Base-by-base conservation (phyloP, 2,888 invertebrate genomes). In the Leucania comma region DNA sequence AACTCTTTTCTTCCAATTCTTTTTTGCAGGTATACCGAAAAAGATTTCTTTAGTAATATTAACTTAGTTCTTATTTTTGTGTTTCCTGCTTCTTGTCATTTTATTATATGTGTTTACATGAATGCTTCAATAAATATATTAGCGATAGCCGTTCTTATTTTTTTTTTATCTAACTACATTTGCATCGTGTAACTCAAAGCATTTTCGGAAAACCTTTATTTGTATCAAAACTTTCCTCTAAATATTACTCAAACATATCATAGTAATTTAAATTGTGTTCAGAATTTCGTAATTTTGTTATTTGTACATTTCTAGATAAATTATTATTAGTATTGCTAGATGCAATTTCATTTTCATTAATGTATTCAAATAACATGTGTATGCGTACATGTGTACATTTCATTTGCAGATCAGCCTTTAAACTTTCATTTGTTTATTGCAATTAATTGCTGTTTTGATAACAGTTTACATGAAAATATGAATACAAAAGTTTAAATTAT, bases 401-500 rank as follows among this genome's bases (percentile, higher is more conserved):
- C 2, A 60, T 50, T 26, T 60, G 14, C 29, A 59, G 4, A 35
- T 38, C n/a, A 26, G 14, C 1, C 3, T 24, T 17, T 20, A 24
- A 29, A 58, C 1, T 53, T 58, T 22, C 17, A 38, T 53, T 1
- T 58, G 24, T 10, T 57, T 51, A 57, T 14, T 51, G 48, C 0
- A 1, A 24, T 53, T 29, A 17, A 42, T 20, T 32, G 22, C 29
- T 26, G 26, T 56, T 56, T 32, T 5, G 4, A 46, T 26, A 32
- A 6, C 20, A 48, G 32, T 57, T 58, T 48, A n/a, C 14, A 3
- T 6, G 38, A 3, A 68, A 54, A 35, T 35, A 35, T 29, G 22
- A 63, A n/a, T 29, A n/a, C 14, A 32, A 42, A n/a, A 50, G 24
- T 66, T 59, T 1, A 12, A 29, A 76, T 35, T 26, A 9, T 56